Evolutionary conservation across 2,888 invertebrate genomes (phyloP).

Genomic region (Cistogaster globosa): DNA sequence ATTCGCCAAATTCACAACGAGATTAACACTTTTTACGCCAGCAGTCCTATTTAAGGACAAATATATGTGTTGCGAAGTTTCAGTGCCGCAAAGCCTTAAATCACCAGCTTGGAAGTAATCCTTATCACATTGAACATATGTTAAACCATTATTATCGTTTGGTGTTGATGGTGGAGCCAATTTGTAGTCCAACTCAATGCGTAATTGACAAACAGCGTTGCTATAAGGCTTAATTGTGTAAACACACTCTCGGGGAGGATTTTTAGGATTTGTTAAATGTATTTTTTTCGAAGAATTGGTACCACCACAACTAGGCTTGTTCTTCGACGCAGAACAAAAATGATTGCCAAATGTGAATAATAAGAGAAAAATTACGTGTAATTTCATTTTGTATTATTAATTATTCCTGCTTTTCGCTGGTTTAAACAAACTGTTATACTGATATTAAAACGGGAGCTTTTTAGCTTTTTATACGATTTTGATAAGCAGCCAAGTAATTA

Average conservation of each 20-base stretch:
- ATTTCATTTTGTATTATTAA: too few relatives aligned
- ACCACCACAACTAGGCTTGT: conserved; percentile 77
- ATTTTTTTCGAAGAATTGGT: conserved; percentile 75
- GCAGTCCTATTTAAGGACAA: conserved; percentile 79
- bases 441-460: too few relatives aligned
- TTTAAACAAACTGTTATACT: too few relatives aligned
- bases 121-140: conserved; percentile 76
- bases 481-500: too few relatives aligned
- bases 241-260: conserved; percentile 54
- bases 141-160: conserved; percentile 61
- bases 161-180: conserved; percentile 75
- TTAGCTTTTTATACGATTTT: too few relatives aligned
- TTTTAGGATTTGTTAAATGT: conserved; percentile 59
- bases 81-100: conserved; percentile 85
- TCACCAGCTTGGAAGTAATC: conserved; percentile 78
- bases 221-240: conserved; percentile 73
- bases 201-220: conserved; percentile 72
- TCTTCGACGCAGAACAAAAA: conserved; percentile 61
- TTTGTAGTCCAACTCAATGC: conserved; percentile 63
- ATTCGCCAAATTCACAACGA: conserved; percentile 82
- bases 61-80: conserved; percentile 85
- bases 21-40: conserved; percentile 76
- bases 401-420: too few relatives aligned
- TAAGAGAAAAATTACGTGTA: too few relatives aligned
- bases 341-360: background rate